Percentiles rank a stretch among this genome's conserved stretches.
Evolutionary conservation across 2,113 vertebrate species (phyloP).

Genomic region (Cyprinodon tularosa): DNA sequence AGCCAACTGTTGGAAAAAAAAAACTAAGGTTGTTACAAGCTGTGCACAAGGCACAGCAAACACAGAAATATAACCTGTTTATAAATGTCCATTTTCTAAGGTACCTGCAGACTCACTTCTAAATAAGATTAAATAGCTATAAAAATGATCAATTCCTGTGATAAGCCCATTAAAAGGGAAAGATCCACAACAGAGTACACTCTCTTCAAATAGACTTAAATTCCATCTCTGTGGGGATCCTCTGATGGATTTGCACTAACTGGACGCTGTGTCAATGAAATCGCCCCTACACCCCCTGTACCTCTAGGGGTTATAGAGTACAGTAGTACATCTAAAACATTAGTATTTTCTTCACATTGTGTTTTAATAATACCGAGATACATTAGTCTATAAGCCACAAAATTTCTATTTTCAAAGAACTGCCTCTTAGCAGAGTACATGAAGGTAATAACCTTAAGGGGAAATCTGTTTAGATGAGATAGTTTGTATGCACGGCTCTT

Average conservation of each 20-base stretch:
- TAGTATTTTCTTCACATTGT: constrained; percentile 11
- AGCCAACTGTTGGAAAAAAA: too few species aligned
- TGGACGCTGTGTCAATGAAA: not conserved
- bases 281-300: not conserved
- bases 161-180: too few species aligned
- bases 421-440: constrained; percentile 30
- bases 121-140: too few species aligned
- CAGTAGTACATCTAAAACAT: not conserved
- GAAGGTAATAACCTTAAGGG: constrained; percentile 38
- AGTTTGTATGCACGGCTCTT: constrained; percentile 11
- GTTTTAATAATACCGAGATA: constrained; percentile 13
- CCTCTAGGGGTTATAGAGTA: not conserved
- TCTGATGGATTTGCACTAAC: not conserved
- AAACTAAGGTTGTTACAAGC: too few species aligned
- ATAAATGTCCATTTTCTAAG: too few species aligned
- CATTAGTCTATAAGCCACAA: constrained; percentile 28
- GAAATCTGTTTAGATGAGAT: constrained; percentile 37
- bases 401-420: constrained; percentile 38
- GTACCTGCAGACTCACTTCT: too few species aligned
- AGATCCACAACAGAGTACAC: too few species aligned
- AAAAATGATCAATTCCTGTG: too few species aligned
- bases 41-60: not conserved
- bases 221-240: too few species aligned
- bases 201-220: too few species aligned
- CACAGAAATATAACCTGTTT: too few species aligned